Base-by-base conservation (phyloP, 2,888 invertebrate species). In the Carabus problematicus region DNA sequence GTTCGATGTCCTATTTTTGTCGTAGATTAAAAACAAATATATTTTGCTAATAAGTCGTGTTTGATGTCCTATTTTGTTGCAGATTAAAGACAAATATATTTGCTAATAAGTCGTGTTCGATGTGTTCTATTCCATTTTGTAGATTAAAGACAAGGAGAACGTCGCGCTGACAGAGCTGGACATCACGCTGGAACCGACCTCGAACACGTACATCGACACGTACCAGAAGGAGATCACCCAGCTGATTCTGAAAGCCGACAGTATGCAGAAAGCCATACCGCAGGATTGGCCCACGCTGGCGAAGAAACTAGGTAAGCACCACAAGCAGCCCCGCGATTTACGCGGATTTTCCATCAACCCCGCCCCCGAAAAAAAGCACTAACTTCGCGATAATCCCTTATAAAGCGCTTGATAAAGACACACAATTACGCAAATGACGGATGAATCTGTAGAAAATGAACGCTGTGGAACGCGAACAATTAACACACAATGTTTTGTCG, bases 61-160 rank as follows among this genome's bases (percentile, higher is more conserved):
- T 3, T n/a, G n/a, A 4, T 12, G 14, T 45, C 3, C 45, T n/a
- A n/a, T n/a, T n/a, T n/a, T n/a, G n/a, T 29, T 41, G n/a, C n/a
- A n/a, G n/a, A n/a, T n/a, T n/a, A n/a, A n/a, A n/a, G n/a, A n/a
- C n/a, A n/a, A n/a, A n/a, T n/a, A 29, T 45, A 11, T 12, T 45
- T 45, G 45, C 9, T 52, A 6, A 8, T 52, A 11, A 16, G 19
- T 52, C 1, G 2, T 45, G n/a, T 45, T 3, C n/a, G n/a, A 4
- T 45, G 14, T 12, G 14, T 45, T 11, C 45, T 45, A 18, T 18
- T 18, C 3, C 29, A 6, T 29, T 18, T 43, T 41, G 19, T 47
- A 66, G 66, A 42, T 60, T 1, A 69, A 69, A 56, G 69, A 69
- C 18, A 69, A 69, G 40, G 69, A 69, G 14, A 69, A 62, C 39